Percentiles rank a stretch among this genome's conserved stretches.
Evolutionary conservation across 2,797 vertebrate species (phyloP).

Genomic region (Brachymystax lenok): DNA sequence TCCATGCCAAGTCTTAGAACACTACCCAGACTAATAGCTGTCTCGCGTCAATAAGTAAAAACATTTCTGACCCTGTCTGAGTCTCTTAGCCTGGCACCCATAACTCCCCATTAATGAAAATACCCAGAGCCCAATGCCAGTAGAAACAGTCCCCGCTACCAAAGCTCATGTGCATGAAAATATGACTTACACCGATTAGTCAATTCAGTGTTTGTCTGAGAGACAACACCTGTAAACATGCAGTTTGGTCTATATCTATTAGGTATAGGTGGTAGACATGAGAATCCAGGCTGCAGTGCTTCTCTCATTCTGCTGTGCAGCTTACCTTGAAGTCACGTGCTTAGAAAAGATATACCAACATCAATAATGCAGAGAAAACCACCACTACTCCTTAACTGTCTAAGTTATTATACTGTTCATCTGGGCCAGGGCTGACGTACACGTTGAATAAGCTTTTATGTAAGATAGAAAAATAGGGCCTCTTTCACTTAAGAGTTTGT

Average conservation of each 20-base stretch:
- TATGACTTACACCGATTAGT: conserved; percentile 6
- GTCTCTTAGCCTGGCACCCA: conserved; percentile 2
- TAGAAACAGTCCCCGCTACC: conserved; percentile 1
- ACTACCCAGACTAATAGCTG: conserved; percentile 18
- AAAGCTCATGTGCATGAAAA: conserved; percentile 8
- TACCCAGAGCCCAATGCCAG: neutral
- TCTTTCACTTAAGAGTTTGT: conserved; percentile 39
- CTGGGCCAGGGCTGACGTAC: conserved; percentile 32
- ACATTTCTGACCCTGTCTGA: conserved; percentile 17
- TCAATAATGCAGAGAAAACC: conserved; percentile 38
- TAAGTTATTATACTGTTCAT: conserved; percentile 16
- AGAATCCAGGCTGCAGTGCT: neutral
- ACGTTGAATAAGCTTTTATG: neutral
- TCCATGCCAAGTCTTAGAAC: conserved; percentile 21
- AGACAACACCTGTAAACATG: conserved; percentile 16
- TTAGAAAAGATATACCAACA: conserved; percentile 24
- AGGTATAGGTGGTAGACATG: neutral
- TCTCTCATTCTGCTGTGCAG: conserved; percentile 10
- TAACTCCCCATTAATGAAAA: conserved; percentile 16
- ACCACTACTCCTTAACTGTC: conserved; percentile 5
- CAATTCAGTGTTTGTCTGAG: neutral
- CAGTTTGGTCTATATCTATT: neutral
- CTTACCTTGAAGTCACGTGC: conserved; percentile 21
- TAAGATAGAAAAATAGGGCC: too few species aligned
- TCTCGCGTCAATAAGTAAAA: conserved; percentile 19